Base-by-base conservation (phyloP, 2,888 invertebrate genomes). In the Opisthograptis luteolata region DNA sequence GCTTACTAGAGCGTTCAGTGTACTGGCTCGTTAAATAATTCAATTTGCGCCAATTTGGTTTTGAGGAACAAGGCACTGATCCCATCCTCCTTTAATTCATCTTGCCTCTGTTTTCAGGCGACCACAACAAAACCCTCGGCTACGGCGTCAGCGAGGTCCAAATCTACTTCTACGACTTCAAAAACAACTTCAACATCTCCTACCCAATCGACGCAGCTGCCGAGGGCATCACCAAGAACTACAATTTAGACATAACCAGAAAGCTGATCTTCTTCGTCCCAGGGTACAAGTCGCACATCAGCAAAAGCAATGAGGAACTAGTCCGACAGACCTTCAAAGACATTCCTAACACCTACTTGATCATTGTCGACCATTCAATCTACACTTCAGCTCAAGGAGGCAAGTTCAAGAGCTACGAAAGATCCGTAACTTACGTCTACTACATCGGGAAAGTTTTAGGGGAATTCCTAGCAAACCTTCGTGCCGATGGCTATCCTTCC, bases 91-190 rank as follows among this genome's bases (percentile, higher is more conserved):
- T 19, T 14, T 19, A 8, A 32, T 2, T 6, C 2, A 28, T 12
- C 7, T 1, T n/a, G 0, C n/a, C 0, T 25, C 7, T 4, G 8
- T 13, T 55, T 62, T 13, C 84, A 90, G 89, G 89, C 72, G 78
- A 87, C 37, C 87, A 87, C 59, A 76, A 79, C 60, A 82, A 78
- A 56, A 67, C 65, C 0, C 54, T 76, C n/a, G 63, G 81, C 47
- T 62, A 75, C 3, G 81, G 81, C 41, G 76, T 88, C 44, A 81
- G 81, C 46, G 78, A 79, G 36, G 64, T 79, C 0, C 70, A 78
- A 50, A 70, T 88, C 0, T 88, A 76, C 62, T 79, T 89, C 64
- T 88, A 89, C 61, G 90, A 90, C 58, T 89, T 90, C 68, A 69
- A 82, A 32, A 87, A 87, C 53, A 79, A 87, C 49, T 78, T 76